phyloP scores from a whole-genome alignment of 2,888 invertebrate species.

The Alloscopus bannaensis region DNA sequence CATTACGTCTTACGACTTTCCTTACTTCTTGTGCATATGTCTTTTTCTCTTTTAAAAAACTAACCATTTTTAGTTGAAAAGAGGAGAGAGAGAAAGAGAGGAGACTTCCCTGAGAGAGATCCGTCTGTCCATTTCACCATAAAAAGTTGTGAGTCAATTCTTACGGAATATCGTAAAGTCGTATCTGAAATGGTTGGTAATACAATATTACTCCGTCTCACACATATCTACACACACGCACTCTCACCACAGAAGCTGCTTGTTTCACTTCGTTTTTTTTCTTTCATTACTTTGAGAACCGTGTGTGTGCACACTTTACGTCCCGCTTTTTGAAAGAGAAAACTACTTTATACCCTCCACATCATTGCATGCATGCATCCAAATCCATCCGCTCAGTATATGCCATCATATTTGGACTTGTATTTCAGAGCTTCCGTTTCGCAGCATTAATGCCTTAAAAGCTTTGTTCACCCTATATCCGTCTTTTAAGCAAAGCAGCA shows the following conservation, averaged over 20 bases:
- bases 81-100: not conserved
- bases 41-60: conserved; percentile 23
- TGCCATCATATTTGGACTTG: conserved; percentile 40
- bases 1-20: conserved; percentile 17
- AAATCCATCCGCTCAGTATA: conserved; percentile 26
- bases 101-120: conserved; percentile 7
- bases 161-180: conserved; percentile 49
- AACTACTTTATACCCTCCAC: not conserved
- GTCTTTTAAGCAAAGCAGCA: conserved; percentile 36
- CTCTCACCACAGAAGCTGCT: too few species aligned
- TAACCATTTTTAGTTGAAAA: conserved; percentile 8
- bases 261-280: conserved; percentile 1
- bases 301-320: conserved; percentile 4
- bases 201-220: conserved; percentile 37
- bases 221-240: not conserved
- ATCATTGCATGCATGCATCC: not conserved
- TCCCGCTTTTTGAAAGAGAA: conserved; percentile 9
- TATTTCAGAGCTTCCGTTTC: conserved; percentile 58
- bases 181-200: conserved; percentile 49
- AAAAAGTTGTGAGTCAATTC: conserved; percentile 47
- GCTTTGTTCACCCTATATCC: conserved; percentile 53
- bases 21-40: conserved; percentile 30
- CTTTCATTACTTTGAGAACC: conserved; percentile 15
- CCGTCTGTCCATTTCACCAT: conserved; percentile 45
- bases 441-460: conserved; percentile 57